phyloP scores from a whole-genome alignment of 2,113 vertebrate species.

The Epinephelus fuscoguttatus region DNA sequence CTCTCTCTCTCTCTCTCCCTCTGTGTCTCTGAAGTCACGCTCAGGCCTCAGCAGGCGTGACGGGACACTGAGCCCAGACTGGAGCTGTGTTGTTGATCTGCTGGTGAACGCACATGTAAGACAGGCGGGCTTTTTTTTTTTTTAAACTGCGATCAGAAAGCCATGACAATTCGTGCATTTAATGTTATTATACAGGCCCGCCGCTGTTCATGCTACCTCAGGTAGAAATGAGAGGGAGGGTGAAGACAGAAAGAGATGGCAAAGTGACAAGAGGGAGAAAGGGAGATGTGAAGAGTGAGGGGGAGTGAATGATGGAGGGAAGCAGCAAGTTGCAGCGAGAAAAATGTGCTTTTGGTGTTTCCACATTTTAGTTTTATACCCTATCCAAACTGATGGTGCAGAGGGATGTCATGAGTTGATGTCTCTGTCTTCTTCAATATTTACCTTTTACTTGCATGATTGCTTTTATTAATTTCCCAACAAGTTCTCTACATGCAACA shows the following conservation, averaged over 20 bases:
- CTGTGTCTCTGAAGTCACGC: neutral
- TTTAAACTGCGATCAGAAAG: neutral
- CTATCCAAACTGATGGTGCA: neutral
- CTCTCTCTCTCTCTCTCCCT: neutral
- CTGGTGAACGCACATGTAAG: neutral
- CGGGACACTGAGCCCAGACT: slow-evolving; percentile 22
- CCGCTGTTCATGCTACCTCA: neutral
- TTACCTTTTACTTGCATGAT: neutral
- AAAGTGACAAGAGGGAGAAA: neutral
- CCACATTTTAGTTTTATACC: neutral
- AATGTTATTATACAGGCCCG: slow-evolving; percentile 10
- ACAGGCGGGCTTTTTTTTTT: slow-evolving; percentile 4
- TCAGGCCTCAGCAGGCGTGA: slow-evolving; percentile 26
- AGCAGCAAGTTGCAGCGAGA: neutral
- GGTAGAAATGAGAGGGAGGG: slow-evolving; percentile 8
- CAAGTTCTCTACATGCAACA: neutral
- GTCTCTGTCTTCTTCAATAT: neutral
- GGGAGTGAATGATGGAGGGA: neutral
- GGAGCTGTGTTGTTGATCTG: slow-evolving; percentile 1
- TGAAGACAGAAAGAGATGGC: neutral
- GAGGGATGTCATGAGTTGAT: neutral
- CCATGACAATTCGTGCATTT: slow-evolving; percentile 15
- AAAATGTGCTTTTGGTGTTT: neutral
- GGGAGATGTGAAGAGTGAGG: neutral
- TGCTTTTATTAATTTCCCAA: neutral